A percentile compares a stretch with the other conserved stretches of the same genome.
Evolutionary conservation across 2,888 invertebrate genomes (phyloP).

Genomic region (Acanthosepion pharaonis): DNA sequence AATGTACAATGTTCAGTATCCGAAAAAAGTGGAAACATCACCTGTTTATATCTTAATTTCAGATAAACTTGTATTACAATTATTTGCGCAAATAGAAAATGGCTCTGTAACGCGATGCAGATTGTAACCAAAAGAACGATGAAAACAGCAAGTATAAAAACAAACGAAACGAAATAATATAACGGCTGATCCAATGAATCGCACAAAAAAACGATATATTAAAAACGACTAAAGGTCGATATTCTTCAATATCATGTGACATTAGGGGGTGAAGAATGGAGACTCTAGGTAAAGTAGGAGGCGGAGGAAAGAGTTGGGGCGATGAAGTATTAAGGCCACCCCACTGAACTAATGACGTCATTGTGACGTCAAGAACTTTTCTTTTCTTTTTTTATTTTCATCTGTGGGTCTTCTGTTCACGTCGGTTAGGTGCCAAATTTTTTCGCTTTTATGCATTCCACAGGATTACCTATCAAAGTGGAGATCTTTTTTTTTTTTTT

Average conservation of each 20-base stretch:
- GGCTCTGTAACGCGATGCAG: too few species aligned
- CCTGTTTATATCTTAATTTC: too few species aligned
- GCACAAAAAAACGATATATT: neutral
- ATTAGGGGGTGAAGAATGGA: neutral
- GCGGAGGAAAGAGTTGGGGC: neutral
- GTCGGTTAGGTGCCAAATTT: neutral
- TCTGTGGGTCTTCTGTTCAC: neutral
- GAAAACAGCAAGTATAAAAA: too few species aligned
- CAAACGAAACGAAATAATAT: too few species aligned
- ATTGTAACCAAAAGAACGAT: too few species aligned
- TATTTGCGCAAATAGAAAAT: too few species aligned
- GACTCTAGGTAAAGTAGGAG: neutral
- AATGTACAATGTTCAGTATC: too few species aligned
- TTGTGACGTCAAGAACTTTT: neutral
- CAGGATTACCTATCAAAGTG: neutral
- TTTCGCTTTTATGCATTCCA: neutral
- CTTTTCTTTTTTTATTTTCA: neutral
- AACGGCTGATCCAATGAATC: too few species aligned
- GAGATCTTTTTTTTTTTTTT: neutral
- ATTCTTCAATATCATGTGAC: neutral
- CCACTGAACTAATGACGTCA: conserved; percentile 10
- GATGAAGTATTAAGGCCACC: neutral
- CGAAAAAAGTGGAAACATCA: too few species aligned
- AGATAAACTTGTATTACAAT: too few species aligned
- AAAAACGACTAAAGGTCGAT: neutral